Percentiles rank a stretch among this genome's conserved stretches.
These are phyloP conservation scores for Pseudotriccus pelzelni DNA, from an alignment of 2,797 vertebrate species.

Conservation along the genomic window DNA sequence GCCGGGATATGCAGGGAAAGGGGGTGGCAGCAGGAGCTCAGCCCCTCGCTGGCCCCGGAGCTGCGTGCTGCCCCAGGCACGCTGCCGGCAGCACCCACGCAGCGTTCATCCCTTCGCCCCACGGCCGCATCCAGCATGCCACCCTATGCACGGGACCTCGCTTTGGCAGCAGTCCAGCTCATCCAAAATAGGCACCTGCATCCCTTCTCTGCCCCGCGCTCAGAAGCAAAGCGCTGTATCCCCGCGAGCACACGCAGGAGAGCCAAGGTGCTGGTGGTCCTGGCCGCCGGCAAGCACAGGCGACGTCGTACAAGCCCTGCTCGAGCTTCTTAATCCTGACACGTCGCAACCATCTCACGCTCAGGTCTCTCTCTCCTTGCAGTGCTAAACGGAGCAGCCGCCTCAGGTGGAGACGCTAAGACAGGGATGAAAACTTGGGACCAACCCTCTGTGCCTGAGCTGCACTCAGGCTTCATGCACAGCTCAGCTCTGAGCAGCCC, in stretches of 20 bases:
- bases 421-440: background rate
- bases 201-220: background rate
- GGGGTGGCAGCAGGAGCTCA: background rate
- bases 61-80: fast-evolving
- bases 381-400: background rate
- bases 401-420: background rate
- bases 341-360: fast-evolving
- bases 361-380: background rate
- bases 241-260: fast-evolving
- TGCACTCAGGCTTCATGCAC: fast-evolving
- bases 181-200: fast-evolving
- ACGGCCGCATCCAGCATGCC: fast-evolving
- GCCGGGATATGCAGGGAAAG: background rate
- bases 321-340: background rate
- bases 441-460: background rate
- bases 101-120: fast-evolving
- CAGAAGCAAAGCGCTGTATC: fast-evolving
- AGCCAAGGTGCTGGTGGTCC: fast-evolving
- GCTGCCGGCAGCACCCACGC: fast-evolving
- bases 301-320: background rate
- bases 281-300: fast-evolving
- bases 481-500: background rate
- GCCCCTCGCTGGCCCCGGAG: fast-evolving
- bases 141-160: fast-evolving
- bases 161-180: background rate